These are phyloP conservation scores for Exephanes ischioxanthus DNA, from an alignment of 2,888 invertebrate species.

Conservation along the genomic window DNA sequence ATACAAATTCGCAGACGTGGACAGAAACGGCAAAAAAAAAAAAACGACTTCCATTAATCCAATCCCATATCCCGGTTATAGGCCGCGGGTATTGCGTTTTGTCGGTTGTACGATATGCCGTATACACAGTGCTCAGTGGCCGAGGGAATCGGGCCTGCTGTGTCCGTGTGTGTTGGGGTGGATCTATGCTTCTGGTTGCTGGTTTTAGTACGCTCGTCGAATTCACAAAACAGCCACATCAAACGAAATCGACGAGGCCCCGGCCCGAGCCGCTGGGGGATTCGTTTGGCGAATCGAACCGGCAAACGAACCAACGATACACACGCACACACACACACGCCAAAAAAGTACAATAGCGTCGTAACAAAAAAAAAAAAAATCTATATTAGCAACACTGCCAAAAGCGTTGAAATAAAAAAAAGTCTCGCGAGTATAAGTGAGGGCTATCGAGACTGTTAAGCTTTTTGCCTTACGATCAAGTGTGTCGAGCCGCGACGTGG, in stretches of 20 bases:
- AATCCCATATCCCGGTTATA: conserved; percentile 55
- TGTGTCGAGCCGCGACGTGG: neutral
- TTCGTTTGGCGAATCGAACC: conserved; percentile 32
- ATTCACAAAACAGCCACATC: conserved; percentile 69
- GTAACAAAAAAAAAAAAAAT: neutral
- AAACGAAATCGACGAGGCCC: conserved; percentile 66
- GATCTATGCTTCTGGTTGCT: conserved; percentile 54
- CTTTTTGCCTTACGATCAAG: neutral
- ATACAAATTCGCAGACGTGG: conserved; percentile 18
- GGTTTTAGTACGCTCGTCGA: conserved; percentile 66
- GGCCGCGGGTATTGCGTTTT: conserved; percentile 16
- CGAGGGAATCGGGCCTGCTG: conserved; percentile 6
- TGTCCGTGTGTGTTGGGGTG: conserved; percentile 1
- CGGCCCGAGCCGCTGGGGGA: conserved; percentile 39
- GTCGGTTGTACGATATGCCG: conserved; percentile 3
- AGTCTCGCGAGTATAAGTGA: neutral
- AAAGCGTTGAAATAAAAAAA: neutral
- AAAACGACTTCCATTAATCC: conserved; percentile 63
- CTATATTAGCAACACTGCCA: neutral
- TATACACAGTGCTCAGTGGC: conserved; percentile 14
- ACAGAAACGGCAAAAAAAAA: conserved; percentile 12
- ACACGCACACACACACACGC: conserved; percentile 14
- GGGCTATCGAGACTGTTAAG: neutral
- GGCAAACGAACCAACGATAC: conserved; percentile 55
- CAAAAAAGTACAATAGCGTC: conserved; percentile 27